Evolutionary conservation across 2,888 invertebrate genomes (phyloP), one percentile per base, ranked within the genome.

Genomic region (Eutolmus rufibarbis): DNA sequence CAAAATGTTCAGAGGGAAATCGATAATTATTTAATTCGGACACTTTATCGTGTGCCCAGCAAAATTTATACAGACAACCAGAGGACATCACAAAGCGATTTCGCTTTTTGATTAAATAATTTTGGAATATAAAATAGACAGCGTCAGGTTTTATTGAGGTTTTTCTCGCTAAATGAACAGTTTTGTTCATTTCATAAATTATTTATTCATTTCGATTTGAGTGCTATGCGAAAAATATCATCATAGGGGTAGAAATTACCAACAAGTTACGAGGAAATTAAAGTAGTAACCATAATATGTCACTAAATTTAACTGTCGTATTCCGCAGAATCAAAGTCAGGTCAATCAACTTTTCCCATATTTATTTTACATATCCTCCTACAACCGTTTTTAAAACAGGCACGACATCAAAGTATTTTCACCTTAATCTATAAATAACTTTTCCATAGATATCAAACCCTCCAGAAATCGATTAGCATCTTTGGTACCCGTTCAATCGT

Each of bases 11-110:
- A 19, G 43, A 78, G 23, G 37, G 46, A 78, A 43, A 40, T 78
- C 40, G 78, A 78, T 78, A 78, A 78, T 78, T 78, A 78, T 78
- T 78, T 78, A 78, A 78, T 78, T 40, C 43, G 78, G 43, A 40
- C 78, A 40, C 43, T 78, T 78, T 43, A 78, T 78, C 76, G 37
- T 78, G 40, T 12, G 43, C 8, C 37, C 37, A 78, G 43, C 1
- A 43, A 78, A 43, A 78, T 40, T 43, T 78, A 78, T 78, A 23
- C 43, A n/a, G 19, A 8, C 23, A 78, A 43, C 34, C 16, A 76
- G 76, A 34, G 76, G 76, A 66, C 66, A 66, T 16, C 51, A 51
- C 66, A 66, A 23, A 78, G 23, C 43, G 40, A 78, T 78, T 78
- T 78, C 9, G 37, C 46, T 37, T 78, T 78, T 43, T 40, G 78